Conservation (phyloP, 1,140 invertebrate species). For the Augochlora pura region DNA sequence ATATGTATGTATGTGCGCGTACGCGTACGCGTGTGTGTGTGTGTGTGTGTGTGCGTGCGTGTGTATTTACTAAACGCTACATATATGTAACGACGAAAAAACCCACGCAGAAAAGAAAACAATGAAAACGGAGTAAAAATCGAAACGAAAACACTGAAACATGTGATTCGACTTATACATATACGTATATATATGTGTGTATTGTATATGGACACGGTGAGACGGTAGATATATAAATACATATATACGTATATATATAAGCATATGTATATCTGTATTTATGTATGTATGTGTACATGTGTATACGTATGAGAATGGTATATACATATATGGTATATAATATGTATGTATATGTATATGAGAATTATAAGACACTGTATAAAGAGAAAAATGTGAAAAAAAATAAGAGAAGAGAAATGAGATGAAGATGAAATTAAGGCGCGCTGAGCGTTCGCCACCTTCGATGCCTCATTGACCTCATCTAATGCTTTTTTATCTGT, state of each 20-base stretch:
- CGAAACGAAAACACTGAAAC: conserved; percentile 50
- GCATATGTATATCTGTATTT: conserved; percentile 18
- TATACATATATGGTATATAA: conserved; percentile 9
- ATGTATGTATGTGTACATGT: conserved; percentile 35
- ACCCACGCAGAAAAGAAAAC: conserved; percentile 43
- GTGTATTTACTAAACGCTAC: conserved; percentile 32
- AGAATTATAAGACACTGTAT: conserved; percentile 55
- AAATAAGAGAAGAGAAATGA: neutral
- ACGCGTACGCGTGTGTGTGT: conserved; percentile 61
- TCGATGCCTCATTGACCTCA: conserved; percentile 80
- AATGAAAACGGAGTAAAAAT: conserved; percentile 44
- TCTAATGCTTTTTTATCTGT: conserved; percentile 81
- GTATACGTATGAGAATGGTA: conserved; percentile 26
- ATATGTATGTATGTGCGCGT: conserved; percentile 31
- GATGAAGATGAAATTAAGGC: conserved; percentile 61
- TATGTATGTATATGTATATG: conserved; percentile 36
- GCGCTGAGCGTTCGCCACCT: conserved; percentile 76
- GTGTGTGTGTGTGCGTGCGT: conserved; percentile 68
- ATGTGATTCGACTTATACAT: conserved; percentile 52
- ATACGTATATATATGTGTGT: neutral
- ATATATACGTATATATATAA: conserved; percentile 15
- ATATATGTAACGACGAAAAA: conserved; percentile 35
- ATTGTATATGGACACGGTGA: neutral
- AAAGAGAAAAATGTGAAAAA: conserved; percentile 46
- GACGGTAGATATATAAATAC: conserved; percentile 19